Percentiles rank a stretch among this genome's conserved stretches.
These are phyloP conservation scores for Oncorhynchus kisutch DNA, from an alignment of 2,113 vertebrate species.

Conservation along the genomic window DNA sequence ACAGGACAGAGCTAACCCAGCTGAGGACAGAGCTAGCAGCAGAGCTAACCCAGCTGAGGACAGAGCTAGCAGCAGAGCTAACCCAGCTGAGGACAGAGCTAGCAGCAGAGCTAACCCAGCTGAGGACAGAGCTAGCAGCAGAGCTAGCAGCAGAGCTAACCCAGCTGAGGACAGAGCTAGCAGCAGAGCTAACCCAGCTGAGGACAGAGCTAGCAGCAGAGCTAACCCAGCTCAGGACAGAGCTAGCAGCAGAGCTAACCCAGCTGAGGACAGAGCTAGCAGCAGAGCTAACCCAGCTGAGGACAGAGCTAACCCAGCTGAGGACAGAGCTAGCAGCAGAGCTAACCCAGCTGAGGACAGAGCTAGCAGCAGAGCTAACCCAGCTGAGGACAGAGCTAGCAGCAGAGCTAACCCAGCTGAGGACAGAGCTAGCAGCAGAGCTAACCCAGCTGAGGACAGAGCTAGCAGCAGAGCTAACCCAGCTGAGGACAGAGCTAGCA, in stretches of 20 bases:
- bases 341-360: background rate
- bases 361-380: background rate
- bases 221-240: background rate
- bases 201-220: no score
- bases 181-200: no score
- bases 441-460: background rate
- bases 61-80: no score
- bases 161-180: background rate
- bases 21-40: background rate
- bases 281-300: no score
- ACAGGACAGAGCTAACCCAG: conserved; percentile 1
- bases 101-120: no score
- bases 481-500: background rate
- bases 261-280: background rate
- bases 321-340: no score
- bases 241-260: background rate
- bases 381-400: conserved; percentile 1
- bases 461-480: background rate
- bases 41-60: no score
- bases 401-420: background rate
- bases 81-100: no score
- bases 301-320: no score
- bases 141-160: background rate
- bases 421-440: background rate
- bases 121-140: background rate